phyloP scores from a whole-genome alignment of 2,797 vertebrate species.

The Smutsia gigantea region DNA sequence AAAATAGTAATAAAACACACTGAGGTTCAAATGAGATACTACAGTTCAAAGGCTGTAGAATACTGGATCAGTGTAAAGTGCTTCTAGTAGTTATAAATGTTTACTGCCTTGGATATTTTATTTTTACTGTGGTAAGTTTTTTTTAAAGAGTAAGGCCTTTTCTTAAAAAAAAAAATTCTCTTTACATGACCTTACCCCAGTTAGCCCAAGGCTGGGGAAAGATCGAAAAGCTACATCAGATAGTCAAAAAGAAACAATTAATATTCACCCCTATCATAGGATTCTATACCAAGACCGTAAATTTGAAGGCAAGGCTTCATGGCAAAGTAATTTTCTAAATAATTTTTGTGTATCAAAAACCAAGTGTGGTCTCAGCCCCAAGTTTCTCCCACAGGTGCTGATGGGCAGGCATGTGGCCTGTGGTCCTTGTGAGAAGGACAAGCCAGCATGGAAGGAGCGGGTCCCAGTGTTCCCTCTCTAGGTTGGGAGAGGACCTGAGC shows the following conservation, averaged over 20 bases:
- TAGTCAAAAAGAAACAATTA: background rate
- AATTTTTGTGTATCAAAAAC: background rate
- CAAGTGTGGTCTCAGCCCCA: background rate
- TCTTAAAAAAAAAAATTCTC: background rate
- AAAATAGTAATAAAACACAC: background rate
- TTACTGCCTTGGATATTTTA: background rate
- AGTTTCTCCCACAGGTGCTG: background rate
- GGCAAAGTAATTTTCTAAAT: background rate
- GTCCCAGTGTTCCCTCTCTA: background rate
- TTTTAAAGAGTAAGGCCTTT: background rate
- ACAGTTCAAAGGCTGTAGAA: background rate
- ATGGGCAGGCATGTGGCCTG: background rate
- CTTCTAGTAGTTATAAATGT: background rate
- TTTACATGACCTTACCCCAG: background rate
- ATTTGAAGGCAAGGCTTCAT: background rate
- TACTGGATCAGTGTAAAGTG: background rate
- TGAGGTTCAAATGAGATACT: background rate
- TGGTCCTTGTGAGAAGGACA: background rate
- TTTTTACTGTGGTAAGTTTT: background rate
- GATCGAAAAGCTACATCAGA: background rate
- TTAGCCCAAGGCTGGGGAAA: background rate
- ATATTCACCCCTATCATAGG: background rate
- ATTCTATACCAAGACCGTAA: background rate
- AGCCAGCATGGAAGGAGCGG: background rate
- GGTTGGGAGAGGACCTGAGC: background rate